phyloP scores from a whole-genome alignment of 2,113 vertebrate species.

The Lontra canadensis region DNA sequence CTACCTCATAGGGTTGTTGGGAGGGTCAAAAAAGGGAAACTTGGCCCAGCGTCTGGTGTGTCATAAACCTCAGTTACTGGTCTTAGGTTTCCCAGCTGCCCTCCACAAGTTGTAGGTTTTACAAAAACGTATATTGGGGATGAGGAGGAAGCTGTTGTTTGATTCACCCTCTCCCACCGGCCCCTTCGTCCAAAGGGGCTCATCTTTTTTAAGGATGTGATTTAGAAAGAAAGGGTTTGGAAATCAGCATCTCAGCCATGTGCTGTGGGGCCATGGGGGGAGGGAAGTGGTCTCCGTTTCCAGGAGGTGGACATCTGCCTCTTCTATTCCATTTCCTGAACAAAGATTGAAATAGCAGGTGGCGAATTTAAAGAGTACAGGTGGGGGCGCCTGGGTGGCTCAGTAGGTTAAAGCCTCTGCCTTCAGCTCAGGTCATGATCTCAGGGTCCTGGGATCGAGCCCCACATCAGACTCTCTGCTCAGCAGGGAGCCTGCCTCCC shows the following conservation, averaged over 20 bases:
- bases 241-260: not conserved
- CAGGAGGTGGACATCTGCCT: not conserved
- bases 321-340: not conserved
- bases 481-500: too few relatives aligned
- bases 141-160: not conserved
- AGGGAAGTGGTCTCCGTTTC: not conserved
- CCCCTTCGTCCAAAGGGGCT: not conserved
- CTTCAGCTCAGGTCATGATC: too few relatives aligned
- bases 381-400: too few relatives aligned
- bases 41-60: rapidly evolving
- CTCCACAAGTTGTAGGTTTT: not conserved
- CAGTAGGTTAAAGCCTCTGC: too few relatives aligned
- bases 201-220: not conserved
- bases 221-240: not conserved
- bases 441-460: too few relatives aligned
- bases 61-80: not conserved
- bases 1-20: rapidly evolving
- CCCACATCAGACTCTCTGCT: too few relatives aligned
- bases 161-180: rapidly evolving
- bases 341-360: not conserved
- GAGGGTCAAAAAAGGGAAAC: not conserved
- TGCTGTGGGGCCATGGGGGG: rapidly evolving
- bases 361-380: not conserved
- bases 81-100: rapidly evolving
- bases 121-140: not conserved